Base-by-base conservation (phyloP, 2,113 vertebrate species). In the Theristicus caerulescens region DNA sequence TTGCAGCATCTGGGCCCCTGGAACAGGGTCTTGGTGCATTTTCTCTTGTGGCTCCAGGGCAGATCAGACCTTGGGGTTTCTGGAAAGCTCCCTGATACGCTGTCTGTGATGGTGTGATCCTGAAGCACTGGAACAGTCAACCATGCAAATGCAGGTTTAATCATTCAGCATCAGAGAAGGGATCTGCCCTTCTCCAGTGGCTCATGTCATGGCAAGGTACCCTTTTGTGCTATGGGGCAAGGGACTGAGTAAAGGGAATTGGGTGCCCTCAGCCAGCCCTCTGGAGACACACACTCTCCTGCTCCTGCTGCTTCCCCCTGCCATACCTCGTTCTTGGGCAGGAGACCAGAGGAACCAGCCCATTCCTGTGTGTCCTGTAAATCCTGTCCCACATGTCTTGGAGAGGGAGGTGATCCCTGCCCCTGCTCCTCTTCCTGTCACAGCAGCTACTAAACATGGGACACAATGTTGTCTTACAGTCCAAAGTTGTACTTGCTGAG, bases 181-280 rank as follows among this genome's bases (percentile, higher is more conserved):
- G 11, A 59, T 55, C 19, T 92, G 58, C 20, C 16, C 54, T 44
- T 64, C 21, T 62, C 26, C 57, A 58, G 18, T 24, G 66, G 13
- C 34, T 62, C 7, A 2, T 16, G 20, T 49, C 27, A 9, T 21
- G 26, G 26, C 31, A 79, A 29, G 0, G 0, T 22, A 38, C 7
- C 10, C 13, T 67, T 88, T 40, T 74, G 36, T 52, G 46, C 58
- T 9, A 26, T 1, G 9, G 40, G 24, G 34, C 26, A 81, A 65
- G 14, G 6, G 34, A 27, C 9, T 7, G 26, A 65, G 36, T 51
- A 34, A 79, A 80, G 82, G 16, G 18, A 86, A 69, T 7, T 8
- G 7, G 1, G 20, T 81, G 24, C 13, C 55, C 29, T 81, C 44
- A n/a, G 17, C 40, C 29, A 73, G n/a, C 13, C 26, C n/a, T 55